Percentiles rank a stretch among this genome's conserved stretches.
These are phyloP conservation scores for Anagyrus pseudococci DNA, from an alignment of 2,888 invertebrate genomes.

Conservation along the genomic window DNA sequence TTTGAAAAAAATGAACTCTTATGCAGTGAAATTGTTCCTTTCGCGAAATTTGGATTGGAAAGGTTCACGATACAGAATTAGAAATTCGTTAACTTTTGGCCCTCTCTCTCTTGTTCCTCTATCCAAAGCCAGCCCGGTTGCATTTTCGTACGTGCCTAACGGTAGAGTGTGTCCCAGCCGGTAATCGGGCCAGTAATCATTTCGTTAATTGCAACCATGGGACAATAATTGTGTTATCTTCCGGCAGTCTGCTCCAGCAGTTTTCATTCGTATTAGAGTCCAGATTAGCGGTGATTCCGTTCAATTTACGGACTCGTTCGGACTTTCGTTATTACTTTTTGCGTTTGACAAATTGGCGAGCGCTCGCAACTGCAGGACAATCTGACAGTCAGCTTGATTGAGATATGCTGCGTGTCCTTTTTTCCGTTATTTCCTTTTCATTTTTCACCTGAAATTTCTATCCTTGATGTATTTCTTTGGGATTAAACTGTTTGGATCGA, in stretches of 20 bases:
- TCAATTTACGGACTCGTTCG: slow-evolving; percentile 6
- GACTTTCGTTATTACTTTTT: slow-evolving; percentile 17
- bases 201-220: slow-evolving; percentile 24
- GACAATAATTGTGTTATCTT: slow-evolving; percentile 28
- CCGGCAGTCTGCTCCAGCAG: slow-evolving; percentile 4
- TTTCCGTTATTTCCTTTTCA: no score
- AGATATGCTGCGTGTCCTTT: no score
- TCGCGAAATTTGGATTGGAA: no score
- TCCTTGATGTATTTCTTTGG: no score
- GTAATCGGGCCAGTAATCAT: slow-evolving; percentile 15
- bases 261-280: slow-evolving; percentile 23
- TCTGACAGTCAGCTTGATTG: no score
- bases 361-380: no score
- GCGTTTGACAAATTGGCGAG: slow-evolving; percentile 5
- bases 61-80: background rate
- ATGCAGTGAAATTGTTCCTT: no score
- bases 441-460: no score
- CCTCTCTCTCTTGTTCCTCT: background rate
- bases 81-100: slow-evolving; percentile 8
- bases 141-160: background rate
- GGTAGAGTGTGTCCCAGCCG: slow-evolving; percentile 7
- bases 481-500: no score
- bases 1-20: slow-evolving; percentile 6
- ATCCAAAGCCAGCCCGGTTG: background rate
- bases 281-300: slow-evolving; percentile 13